Percentiles rank a stretch among this genome's conserved stretches.
These are phyloP conservation scores for Lagocephalus sceleratus DNA, from an alignment of 2,797 vertebrate species.

Conservation along the genomic window DNA sequence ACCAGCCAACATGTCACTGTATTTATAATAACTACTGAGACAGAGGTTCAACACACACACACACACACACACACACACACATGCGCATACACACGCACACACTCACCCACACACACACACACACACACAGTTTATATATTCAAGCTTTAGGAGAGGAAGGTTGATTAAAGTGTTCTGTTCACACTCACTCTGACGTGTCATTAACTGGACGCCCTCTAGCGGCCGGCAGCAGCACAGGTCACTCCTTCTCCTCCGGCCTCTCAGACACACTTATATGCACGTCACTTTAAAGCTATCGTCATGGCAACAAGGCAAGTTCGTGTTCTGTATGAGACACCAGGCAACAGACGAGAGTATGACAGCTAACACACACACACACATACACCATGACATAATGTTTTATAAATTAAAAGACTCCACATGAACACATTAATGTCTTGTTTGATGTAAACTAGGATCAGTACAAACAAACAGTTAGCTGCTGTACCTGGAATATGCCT, in stretches of 20 bases:
- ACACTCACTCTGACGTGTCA: too few species aligned
- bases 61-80: constrained; percentile 22
- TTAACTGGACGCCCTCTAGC: too few species aligned
- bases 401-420: constrained; percentile 7
- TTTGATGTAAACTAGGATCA: constrained; percentile 6
- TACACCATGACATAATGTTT: not conserved
- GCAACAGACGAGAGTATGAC: constrained; percentile 21
- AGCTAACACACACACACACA: constrained; percentile 9
- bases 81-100: not conserved
- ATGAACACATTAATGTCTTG: constrained; percentile 8
- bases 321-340: constrained; percentile 37
- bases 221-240: too few species aligned
- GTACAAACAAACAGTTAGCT: not conserved
- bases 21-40: constrained; percentile 63
- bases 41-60: constrained; percentile 30
- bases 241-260: too few species aligned
- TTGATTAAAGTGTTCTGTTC: not conserved
- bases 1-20: constrained; percentile 69
- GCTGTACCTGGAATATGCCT: too few species aligned
- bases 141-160: not conserved
- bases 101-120: not conserved
- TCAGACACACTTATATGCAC: too few species aligned
- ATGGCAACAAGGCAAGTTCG: constrained; percentile 30
- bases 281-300: constrained; percentile 19
- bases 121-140: not conserved